Evolutionary conservation across 2,113 vertebrate species (phyloP), one percentile per base, ranked within the genome.

Genomic region (Butorides virescens): DNA sequence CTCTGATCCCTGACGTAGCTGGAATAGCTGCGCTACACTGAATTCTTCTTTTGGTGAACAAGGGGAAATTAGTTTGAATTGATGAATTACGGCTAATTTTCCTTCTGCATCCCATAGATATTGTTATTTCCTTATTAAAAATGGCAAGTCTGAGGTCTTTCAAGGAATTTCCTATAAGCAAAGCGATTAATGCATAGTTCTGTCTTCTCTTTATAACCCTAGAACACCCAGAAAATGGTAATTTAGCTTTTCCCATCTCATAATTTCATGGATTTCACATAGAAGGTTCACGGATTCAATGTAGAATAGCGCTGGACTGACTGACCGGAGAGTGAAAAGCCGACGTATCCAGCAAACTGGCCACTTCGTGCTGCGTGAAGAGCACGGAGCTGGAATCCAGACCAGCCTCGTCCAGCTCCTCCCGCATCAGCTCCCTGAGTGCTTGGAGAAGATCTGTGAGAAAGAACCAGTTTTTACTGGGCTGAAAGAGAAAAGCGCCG

Each of bases 321-420:
- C 98, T 99, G 95, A 99, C 98, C 36, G 80, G 98, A 15, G 99
- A 99, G 77, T 99, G 99, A 89, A 99, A 99, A 88, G 99, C 99
- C 0, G 99, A 99, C 0, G 98, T 99, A 82, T 99, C 99, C 98
- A 99, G 98, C 95, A 99, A 96, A 88, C 97, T 99, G 70, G 99
- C 99, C 75, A 99, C 99, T 97, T 99, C 98, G 0, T 98, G 98
- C 88, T 99, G 99, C 6, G 98, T 98, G 92, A 99, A 99, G 95
- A 98, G 98, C 80, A 99, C 85, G 13, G 98, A 98, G 56, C 77
- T 97, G 15, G 97, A 86, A n/a, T 98, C 98, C 71, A 99, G 92
- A 25, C 98, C 98, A 27, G 98, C 97, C 86, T 98, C 98, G 0
- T 98, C 98, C 91, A 99, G 97, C 83, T 98, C 98, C 81, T 99